These are phyloP conservation scores for Ceriagrion tenellum DNA, from an alignment of 2,888 invertebrate species.

Conservation along the genomic window DNA sequence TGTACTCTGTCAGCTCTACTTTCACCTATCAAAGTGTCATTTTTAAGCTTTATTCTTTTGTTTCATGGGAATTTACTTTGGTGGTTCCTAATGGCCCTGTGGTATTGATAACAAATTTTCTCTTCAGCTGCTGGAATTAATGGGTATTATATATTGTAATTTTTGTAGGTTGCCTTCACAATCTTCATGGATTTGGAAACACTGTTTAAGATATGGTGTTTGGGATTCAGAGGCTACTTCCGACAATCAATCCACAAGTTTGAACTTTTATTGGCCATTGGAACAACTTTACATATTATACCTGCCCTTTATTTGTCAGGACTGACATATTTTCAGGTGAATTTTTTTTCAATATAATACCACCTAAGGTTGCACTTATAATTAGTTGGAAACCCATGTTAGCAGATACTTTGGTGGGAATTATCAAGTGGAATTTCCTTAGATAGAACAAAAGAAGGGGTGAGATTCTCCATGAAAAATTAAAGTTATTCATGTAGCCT, in stretches of 20 bases:
- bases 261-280: constrained; percentile 94
- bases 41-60: not conserved
- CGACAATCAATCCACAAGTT: constrained; percentile 98
- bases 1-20: too few species aligned
- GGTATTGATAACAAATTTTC: not conserved
- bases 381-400: not conserved
- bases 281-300: constrained; percentile 96
- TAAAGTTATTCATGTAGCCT: too few species aligned
- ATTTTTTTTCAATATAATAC: constrained; percentile 34
- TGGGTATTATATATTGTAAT: constrained; percentile 61
- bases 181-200: constrained; percentile 96
- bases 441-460: too few species aligned
- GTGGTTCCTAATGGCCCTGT: not conserved
- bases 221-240: constrained; percentile 97
- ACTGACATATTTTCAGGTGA: constrained; percentile 97
- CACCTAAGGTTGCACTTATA: not conserved
- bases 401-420: too few species aligned
- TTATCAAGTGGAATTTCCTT: too few species aligned
- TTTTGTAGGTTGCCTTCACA: constrained; percentile 91
- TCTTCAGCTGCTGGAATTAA: not conserved
- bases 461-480: too few species aligned
- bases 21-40: not conserved
- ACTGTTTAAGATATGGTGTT: constrained; percentile 97
- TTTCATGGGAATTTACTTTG: not conserved
- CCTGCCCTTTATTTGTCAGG: constrained; percentile 95